Percentiles rank a stretch among this genome's conserved stretches.
phyloP scores from a whole-genome alignment of 2,113 vertebrate genomes.

The Brachypteracias leptosomus region DNA sequence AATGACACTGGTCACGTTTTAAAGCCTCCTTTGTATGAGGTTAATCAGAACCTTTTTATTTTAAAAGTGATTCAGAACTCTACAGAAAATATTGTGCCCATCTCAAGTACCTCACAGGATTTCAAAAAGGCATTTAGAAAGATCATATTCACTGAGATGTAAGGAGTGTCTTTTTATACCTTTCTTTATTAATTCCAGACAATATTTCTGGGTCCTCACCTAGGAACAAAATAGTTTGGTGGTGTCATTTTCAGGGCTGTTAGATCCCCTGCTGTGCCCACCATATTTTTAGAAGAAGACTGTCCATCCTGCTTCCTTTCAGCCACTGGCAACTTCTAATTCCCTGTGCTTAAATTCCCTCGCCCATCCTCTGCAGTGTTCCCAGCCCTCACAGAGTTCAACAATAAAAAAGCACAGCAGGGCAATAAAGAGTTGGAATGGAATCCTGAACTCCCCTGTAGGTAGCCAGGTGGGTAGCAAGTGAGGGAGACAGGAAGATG shows the following conservation, averaged over 20 bases:
- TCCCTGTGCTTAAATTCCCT: background rate
- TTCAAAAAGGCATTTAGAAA: background rate
- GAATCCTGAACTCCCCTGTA: constrained; percentile 11
- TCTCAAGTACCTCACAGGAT: background rate
- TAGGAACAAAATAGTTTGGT: background rate
- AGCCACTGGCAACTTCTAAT: background rate
- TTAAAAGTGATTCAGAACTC: background rate
- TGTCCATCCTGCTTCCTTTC: background rate
- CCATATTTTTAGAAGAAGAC: background rate
- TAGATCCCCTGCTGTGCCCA: background rate
- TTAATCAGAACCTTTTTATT: background rate
- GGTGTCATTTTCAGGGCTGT: background rate
- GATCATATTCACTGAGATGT: background rate
- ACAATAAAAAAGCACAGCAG: background rate
- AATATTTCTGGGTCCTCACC: background rate
- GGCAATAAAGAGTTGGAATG: background rate
- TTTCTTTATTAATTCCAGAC: background rate
- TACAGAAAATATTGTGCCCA: background rate
- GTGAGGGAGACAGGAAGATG: background rate
- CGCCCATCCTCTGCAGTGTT: background rate
- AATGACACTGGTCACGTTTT: background rate
- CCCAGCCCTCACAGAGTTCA: background rate
- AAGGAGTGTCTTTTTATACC: background rate
- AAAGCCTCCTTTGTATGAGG: background rate
- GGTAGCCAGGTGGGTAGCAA: background rate